Evolutionary conservation across 2,888 invertebrate genomes (phyloP), one percentile per base, ranked within the genome.

Genomic region (Rhagophthalmus giganteus): DNA sequence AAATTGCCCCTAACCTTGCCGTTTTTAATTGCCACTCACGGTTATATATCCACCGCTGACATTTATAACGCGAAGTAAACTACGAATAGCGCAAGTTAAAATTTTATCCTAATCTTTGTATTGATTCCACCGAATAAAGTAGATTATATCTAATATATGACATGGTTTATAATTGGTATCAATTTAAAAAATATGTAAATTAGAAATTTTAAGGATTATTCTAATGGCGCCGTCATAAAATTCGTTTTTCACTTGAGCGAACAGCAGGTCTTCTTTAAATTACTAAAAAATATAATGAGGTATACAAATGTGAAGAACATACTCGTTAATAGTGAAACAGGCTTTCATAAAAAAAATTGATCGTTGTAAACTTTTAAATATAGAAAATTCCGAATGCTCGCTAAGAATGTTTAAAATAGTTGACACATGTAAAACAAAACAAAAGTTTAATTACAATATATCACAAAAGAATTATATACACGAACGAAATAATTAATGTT

Each of bases 401-500:
- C 7, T 13, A 10, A 31, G 30, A 35, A 31, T 31, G 24, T 31
- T 41, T 25, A 30, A 45, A 24, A 24, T 28, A 28, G 35, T 30
- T 28, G 35, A 35, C 35, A 35, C 30, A 31, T 41, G 28, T 28
- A 46, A 46, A 38, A 38, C 32, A 38, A 42, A 31, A 37, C 33
- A 37, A 31, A 45, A 32, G 37, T 39, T 51, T 35, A 51, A 51
- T 51, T 51, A 51, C 34, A 51, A 51, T 51, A 38, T 40, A 40
- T 48, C 48, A 57, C 45, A 49, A 56, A 54, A 45, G 50, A 52
- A 51, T 51, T 55, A 46, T 49, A 49, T 54, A 51, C 52, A 54
- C 46, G 46, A 44, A 61, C 55, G 39, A 47, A 57, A 56, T 58
- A 59, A 62, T 60, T 62, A 62, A 62, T 59, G 60, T 58, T 58